These are phyloP conservation scores for Tyria jacobaeae DNA, from an alignment of 2,888 invertebrate species.

Conservation along the genomic window DNA sequence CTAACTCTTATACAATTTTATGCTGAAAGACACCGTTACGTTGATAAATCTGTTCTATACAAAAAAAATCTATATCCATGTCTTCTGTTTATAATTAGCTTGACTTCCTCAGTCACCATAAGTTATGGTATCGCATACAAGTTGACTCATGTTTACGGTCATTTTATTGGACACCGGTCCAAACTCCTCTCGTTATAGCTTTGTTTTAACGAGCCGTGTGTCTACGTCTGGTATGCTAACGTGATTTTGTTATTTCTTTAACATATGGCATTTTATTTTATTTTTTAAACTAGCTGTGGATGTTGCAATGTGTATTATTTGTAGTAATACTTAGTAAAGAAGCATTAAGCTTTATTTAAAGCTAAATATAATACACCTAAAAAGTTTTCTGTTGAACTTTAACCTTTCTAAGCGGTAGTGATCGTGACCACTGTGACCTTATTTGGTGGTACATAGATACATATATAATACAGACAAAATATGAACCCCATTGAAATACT, in stretches of 20 bases:
- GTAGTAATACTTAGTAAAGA: too few relatives aligned
- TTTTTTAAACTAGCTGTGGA: neutral
- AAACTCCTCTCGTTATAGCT: slow-evolving; percentile 11
- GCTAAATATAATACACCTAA: too few relatives aligned
- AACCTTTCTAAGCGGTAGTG: too few relatives aligned
- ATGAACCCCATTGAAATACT: too few relatives aligned
- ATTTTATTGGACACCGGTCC: slow-evolving; percentile 22
- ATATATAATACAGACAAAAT: too few relatives aligned
- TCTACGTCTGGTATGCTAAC: neutral
- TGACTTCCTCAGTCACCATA: slow-evolving; percentile 4
- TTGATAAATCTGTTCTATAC: too few relatives aligned
- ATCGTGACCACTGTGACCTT: too few relatives aligned
- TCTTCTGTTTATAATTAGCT: slow-evolving; percentile 6
- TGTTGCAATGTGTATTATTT: too few relatives aligned
- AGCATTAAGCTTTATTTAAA: too few relatives aligned
- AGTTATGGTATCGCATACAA: slow-evolving; percentile 13
- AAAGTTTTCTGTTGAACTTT: too few relatives aligned
- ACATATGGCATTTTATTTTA: slow-evolving; percentile 7
- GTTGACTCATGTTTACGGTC: slow-evolving; percentile 28
- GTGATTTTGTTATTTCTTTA: neutral
- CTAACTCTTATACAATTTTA: too few relatives aligned
- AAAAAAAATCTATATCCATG: neutral
- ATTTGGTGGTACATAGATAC: too few relatives aligned
- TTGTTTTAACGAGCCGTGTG: slow-evolving; percentile 13
- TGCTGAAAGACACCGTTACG: neutral